Evolutionary conservation across 2,113 vertebrate species (phyloP).

Genomic region (Jacana jacana): DNA sequence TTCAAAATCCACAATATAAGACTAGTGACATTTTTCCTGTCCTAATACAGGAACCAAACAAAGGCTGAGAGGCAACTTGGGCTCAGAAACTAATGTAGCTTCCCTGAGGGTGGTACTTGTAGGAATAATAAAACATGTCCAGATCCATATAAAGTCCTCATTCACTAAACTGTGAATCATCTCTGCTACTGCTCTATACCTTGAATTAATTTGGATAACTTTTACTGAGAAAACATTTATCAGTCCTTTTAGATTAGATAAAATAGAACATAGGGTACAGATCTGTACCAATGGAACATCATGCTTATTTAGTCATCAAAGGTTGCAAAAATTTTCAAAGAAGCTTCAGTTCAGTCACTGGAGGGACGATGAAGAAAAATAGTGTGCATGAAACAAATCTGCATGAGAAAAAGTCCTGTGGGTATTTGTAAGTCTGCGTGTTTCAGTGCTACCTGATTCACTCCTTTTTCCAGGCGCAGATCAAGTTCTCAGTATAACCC

Average conservation of each 20-base stretch:
- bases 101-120: background rate
- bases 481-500: background rate
- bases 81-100: background rate
- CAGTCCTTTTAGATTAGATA: background rate
- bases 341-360: background rate
- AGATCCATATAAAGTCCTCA: background rate
- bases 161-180: background rate
- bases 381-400: background rate
- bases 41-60: background rate
- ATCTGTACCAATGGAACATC: background rate
- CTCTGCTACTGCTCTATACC: background rate
- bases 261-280: background rate
- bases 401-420: background rate
- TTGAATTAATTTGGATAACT: background rate
- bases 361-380: background rate
- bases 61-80: background rate
- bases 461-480: background rate
- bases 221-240: background rate
- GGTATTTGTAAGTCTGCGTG: background rate
- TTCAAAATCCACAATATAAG: background rate
- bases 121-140: background rate
- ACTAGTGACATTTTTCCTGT: background rate
- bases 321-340: background rate
- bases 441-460: background rate
- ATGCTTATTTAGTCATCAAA: background rate